A percentile compares a stretch with the other conserved stretches of the same genome.
Evolutionary conservation across 2,113 vertebrate genomes (phyloP).

Genomic region (Dolichotis patagonum): DNA sequence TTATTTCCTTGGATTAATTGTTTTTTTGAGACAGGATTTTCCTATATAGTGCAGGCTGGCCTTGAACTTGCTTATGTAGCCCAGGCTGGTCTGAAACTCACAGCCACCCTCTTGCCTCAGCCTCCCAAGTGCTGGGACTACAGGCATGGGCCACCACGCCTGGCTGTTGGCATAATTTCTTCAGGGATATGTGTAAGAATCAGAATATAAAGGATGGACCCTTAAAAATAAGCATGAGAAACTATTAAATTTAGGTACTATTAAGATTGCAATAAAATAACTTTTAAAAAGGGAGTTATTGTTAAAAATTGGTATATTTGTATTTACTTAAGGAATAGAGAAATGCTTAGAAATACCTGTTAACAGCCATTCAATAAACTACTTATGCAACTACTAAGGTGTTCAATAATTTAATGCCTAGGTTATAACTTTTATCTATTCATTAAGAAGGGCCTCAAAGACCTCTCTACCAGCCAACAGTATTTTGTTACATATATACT

Average conservation of each 20-base stretch:
- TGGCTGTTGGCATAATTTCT: constrained; percentile 5
- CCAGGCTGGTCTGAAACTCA: not conserved
- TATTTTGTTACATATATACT: not conserved
- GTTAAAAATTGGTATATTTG: constrained; percentile 8
- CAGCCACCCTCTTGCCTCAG: not conserved
- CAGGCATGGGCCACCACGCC: not conserved
- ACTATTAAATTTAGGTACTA: constrained; percentile 34
- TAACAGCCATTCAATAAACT: constrained; percentile 37
- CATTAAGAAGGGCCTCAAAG: constrained; percentile 15
- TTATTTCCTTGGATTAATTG: not conserved
- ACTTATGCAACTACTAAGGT: not conserved
- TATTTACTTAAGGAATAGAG: constrained; percentile 30
- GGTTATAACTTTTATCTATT: constrained; percentile 34
- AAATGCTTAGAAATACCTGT: not conserved
- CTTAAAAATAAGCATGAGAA: constrained; percentile 8
- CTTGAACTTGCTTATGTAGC: not conserved
- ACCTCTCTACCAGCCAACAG: not conserved
- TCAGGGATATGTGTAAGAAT: constrained; percentile 1
- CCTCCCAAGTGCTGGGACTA: not conserved
- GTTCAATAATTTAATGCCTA: constrained; percentile 27
- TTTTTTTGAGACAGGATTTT: not conserved
- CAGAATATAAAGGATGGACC: not conserved
- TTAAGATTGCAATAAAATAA: constrained; percentile 4
- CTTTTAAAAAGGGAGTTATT: not conserved
- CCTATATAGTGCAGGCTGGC: not conserved